Conservation (phyloP, 1,140 invertebrate species). For the Pogonus chalceus region DNA sequence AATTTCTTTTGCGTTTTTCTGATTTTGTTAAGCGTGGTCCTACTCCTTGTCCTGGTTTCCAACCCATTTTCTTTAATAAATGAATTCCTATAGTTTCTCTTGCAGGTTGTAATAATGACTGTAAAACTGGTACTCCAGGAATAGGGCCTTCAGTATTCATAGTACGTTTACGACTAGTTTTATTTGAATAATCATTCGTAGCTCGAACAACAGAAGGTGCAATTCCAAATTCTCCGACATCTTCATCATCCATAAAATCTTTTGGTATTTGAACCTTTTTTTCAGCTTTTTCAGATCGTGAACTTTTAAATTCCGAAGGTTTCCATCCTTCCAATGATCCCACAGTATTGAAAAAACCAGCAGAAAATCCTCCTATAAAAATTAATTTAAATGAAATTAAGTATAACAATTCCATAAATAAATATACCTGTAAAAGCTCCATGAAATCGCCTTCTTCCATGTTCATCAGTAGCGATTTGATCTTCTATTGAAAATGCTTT, state of each 20-base stretch:
- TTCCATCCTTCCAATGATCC: slow-evolving; percentile 93
- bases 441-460: slow-evolving; percentile 89
- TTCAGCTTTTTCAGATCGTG: slow-evolving; percentile 55
- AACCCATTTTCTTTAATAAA: slow-evolving; percentile 79
- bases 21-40: slow-evolving; percentile 56
- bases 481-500: slow-evolving; percentile 77
- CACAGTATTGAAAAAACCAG: slow-evolving; percentile 95
- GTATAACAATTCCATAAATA: not conserved
- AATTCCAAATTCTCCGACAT: slow-evolving; percentile 90
- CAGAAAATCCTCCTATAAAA: slow-evolving; percentile 76
- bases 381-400: not conserved
- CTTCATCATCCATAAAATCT: slow-evolving; percentile 99
- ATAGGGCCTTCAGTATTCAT: slow-evolving; percentile 52
- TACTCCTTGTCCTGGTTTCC: slow-evolving; percentile 86
- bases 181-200: slow-evolving; percentile 56
- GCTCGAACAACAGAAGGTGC: slow-evolving; percentile 76
- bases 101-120: slow-evolving; percentile 66
- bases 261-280: slow-evolving; percentile 55
- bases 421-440: slow-evolving; percentile 83
- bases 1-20: slow-evolving; percentile 42
- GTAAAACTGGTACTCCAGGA: slow-evolving; percentile 67
- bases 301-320: slow-evolving; percentile 87
- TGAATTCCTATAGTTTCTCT: slow-evolving; percentile 80
- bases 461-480: slow-evolving; percentile 80
- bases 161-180: slow-evolving; percentile 37